These are phyloP conservation scores for Pentamera pediparva DNA, from an alignment of 53 echinoderm and acorn worm genomes.

Conservation along the genomic window DNA sequence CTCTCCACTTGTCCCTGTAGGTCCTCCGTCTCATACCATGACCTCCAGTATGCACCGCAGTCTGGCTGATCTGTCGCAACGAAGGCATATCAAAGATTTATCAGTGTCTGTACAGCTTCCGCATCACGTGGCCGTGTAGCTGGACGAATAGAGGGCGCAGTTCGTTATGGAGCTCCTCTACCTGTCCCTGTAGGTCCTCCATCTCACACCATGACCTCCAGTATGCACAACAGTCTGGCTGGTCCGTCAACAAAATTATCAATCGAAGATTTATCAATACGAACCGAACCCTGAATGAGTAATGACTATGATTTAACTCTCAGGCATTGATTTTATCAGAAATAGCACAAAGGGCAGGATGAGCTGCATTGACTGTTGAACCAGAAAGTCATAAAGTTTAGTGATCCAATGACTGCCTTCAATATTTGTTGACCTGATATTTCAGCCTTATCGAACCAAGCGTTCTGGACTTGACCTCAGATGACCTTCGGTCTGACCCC, in stretches of 20 bases:
- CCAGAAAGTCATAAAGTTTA: too few species aligned
- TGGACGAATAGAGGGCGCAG: constrained; percentile 13
- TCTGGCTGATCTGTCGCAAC: constrained; percentile 28
- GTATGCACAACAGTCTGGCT: constrained; percentile 24
- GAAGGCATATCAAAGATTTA: background rate
- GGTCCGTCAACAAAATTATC: constrained; percentile 8
- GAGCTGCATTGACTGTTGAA: too few species aligned
- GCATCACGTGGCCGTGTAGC: constrained; percentile 1
- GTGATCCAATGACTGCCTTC: too few species aligned
- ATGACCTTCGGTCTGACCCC: too few species aligned
- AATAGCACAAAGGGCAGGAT: too few species aligned
- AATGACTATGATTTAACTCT: too few species aligned
- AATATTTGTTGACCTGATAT: too few species aligned
- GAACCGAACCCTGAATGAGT: too few species aligned
- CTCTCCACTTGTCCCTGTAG: constrained; percentile 11
- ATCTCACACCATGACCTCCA: constrained; percentile 35
- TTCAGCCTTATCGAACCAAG: too few species aligned
- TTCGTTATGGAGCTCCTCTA: constrained; percentile 5
- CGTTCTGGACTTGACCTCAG: too few species aligned
- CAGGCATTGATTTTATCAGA: too few species aligned
- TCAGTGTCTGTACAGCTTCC: background rate
- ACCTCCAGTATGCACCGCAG: constrained; percentile 28
- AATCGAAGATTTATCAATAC: background rate
- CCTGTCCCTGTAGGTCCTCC: constrained; percentile 1
- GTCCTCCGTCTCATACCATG: constrained; percentile 24